Evolutionary conservation across 53 echinoderm and acorn worm genomes (phyloP).

Genomic region (Hippasteria phrygiana): DNA sequence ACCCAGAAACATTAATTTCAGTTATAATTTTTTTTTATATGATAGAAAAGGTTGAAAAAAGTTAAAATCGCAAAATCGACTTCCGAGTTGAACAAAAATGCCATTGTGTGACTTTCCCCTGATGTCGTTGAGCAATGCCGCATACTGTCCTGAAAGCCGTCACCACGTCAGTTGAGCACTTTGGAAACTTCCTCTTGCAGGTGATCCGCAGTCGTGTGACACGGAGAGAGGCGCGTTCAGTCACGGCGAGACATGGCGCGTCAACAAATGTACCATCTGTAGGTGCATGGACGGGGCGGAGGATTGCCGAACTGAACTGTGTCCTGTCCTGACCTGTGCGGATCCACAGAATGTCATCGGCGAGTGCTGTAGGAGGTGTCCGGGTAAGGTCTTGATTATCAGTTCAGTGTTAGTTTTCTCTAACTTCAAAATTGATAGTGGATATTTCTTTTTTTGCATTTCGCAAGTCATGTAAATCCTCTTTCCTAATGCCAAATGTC

Average conservation of each 20-base stretch:
- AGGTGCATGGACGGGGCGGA: slow-evolving; percentile 2
- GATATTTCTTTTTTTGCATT: too few relatives aligned
- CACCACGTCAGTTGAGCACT: not conserved
- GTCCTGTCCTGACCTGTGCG: slow-evolving; percentile 36
- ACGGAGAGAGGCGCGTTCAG: slow-evolving; percentile 11
- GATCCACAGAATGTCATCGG: slow-evolving; percentile 38
- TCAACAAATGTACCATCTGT: slow-evolving; percentile 2
- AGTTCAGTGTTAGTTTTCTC: too few relatives aligned
- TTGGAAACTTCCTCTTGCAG: not conserved
- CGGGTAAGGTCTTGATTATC: slow-evolving; percentile 49
- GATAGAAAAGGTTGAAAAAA: too few relatives aligned
- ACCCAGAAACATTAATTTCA: too few relatives aligned
- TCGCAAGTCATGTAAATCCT: too few relatives aligned
- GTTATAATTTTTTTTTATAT: too few relatives aligned
- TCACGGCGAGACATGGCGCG: slow-evolving; percentile 14
- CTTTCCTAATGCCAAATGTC: too few relatives aligned
- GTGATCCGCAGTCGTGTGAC: slow-evolving; percentile 3
- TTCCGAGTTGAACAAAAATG: too few relatives aligned
- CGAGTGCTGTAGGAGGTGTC: slow-evolving; percentile 49
- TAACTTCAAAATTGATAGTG: too few relatives aligned
- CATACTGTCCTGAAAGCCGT: not conserved
- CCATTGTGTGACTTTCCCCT: too few relatives aligned
- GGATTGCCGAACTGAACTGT: slow-evolving; percentile 2
- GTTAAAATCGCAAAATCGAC: too few relatives aligned
- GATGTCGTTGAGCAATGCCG: too few relatives aligned